Percentiles rank a stretch among this genome's conserved stretches.
Conservation (phyloP, 2,888 invertebrate species). For the Mimas tiliae region DNA sequence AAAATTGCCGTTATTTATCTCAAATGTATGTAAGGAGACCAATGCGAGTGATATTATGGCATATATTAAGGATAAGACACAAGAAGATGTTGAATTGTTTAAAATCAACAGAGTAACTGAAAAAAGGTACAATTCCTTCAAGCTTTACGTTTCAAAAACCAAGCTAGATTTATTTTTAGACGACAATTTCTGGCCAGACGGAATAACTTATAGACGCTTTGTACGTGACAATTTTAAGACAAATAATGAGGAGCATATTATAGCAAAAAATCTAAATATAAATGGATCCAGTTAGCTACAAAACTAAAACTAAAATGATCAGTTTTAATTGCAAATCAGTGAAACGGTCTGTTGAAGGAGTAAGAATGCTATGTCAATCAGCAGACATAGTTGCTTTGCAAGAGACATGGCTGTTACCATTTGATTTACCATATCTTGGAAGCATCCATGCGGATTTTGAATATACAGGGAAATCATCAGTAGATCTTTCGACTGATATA, state of each 20-base stretch:
- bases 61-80: neutral
- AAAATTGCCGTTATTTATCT: neutral
- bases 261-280: no score
- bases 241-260: neutral
- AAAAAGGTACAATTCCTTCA: conserved; percentile 4
- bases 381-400: no score
- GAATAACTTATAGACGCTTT: conserved; percentile 9
- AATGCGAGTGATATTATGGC: neutral
- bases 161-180: conserved; percentile 12
- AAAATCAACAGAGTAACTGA: neutral
- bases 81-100: neutral
- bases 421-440: conserved; percentile 4
- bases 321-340: conserved; percentile 15
- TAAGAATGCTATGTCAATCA: neutral
- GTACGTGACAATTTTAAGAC: neutral
- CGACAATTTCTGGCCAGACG: conserved; percentile 18
- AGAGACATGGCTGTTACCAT: conserved; percentile 18
- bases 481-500: conserved; percentile 9
- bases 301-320: neutral
- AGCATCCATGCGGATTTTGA: conserved; percentile 16
- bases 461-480: conserved; percentile 19
- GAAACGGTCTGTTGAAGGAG: neutral
- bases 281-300: neutral
- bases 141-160: neutral
- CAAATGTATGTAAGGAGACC: neutral